Base-by-base conservation (phyloP, 2,797 vertebrate genomes). In the Dendrocincla tyrannina region DNA sequence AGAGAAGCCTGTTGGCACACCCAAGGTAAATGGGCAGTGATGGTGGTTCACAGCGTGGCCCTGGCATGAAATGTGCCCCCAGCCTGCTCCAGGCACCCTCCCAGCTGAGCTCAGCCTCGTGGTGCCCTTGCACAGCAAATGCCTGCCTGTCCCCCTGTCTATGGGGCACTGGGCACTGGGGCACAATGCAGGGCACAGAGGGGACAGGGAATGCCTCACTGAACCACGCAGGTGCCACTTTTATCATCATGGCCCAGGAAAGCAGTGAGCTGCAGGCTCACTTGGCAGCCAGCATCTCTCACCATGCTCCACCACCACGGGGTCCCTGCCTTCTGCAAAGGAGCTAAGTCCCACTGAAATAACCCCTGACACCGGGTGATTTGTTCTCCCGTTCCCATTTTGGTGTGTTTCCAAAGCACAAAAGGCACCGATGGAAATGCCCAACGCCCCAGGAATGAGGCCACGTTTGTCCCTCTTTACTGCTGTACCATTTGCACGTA, bases 21-120 rank as follows among this genome's bases (percentile, higher is more conserved):
- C 1, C 17, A 33, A n/a, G 64, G 44, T 7, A 27, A 46, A 23
- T 12, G 0, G 4, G 0, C 5, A 5, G 44, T 41, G 19, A 2
- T 3, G 24, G 12, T 13, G 49, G 14, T 5, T 22, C 12, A 23
- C 49, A 46, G 74, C 0, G 0, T 17, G 10, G 50, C 46, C 44
- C 32, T 30, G 59, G 28, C 7, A 1, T 2, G 13, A 32, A 11
- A 28, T 7, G 4, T 24, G 23, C 4, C 47, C 76, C 56, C 35
- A 25, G 20, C 6, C 47, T 33, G 4, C 16, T 44, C 30, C 53
- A 18, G 8, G 8, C 2, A 0, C 30, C 13, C 19, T 20, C 33
- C 22, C n/a, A 41, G 63, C 8, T 0, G 1, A 1, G 9, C 18
- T 23, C 2, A 3, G 27, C 28, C 32, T 15, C 13, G 24, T 50